Base-by-base conservation (phyloP, 2,888 invertebrate species). In the Halocaridina rubra region DNA sequence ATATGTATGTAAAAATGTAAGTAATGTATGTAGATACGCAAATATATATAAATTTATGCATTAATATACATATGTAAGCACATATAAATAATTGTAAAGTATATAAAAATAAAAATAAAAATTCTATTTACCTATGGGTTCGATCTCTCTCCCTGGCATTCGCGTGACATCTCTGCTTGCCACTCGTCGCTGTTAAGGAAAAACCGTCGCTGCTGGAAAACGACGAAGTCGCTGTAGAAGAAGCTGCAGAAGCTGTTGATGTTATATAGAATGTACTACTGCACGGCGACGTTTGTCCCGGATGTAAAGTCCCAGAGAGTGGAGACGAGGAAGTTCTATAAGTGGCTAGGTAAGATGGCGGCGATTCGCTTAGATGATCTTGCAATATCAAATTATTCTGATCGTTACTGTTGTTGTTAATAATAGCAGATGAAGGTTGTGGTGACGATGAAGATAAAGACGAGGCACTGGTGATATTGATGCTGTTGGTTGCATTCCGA, bases 61-160 rank as follows among this genome's bases (percentile, higher is more conserved):
- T n/a, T n/a, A n/a, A n/a, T n/a, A n/a, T n/a, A n/a, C n/a, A n/a
- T n/a, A n/a, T n/a, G n/a, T n/a, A n/a, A n/a, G n/a, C n/a, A n/a
- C n/a, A n/a, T n/a, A n/a, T n/a, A n/a, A n/a, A n/a, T n/a, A n/a
- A n/a, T n/a, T n/a, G n/a, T n/a, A n/a, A n/a, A n/a, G n/a, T n/a
- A n/a, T n/a, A n/a, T n/a, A n/a, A n/a, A n/a, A n/a, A n/a, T n/a
- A n/a, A n/a, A n/a, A n/a, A n/a, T n/a, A n/a, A n/a, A n/a, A n/a
- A n/a, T n/a, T n/a, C n/a, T n/a, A n/a, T n/a, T 92, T 93, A 96
- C 96, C 95, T 96, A 91, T 95, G 95, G 13, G 96, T 96, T 89
- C 96, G 92, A 90, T 95, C 95, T 86, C 96, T 92, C 90, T 96
- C 96, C 19, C 96, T 93, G 1, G 96, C 96, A 90, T 96, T 96